Base-by-base conservation (phyloP, 2,888 invertebrate genomes). In the Drosophila greeni region DNA sequence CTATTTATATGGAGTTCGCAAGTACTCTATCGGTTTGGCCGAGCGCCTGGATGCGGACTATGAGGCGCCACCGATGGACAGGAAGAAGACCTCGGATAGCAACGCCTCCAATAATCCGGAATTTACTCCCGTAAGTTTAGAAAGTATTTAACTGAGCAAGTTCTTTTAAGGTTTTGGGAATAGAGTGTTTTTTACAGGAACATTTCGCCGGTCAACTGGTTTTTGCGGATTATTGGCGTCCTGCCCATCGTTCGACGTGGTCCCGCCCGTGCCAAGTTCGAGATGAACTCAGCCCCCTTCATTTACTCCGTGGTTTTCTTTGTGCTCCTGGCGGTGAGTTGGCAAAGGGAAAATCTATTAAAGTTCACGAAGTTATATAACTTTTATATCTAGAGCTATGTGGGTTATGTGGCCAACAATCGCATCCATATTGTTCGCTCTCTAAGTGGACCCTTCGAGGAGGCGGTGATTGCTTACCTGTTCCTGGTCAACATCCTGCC, bases 401-500 rank as follows among this genome's bases (percentile, higher is more conserved):
- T 93, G 16, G 86, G 90, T 0, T 94, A 92, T 76, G 90, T 93
- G 3, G 91, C 92, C 47, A 90, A 91, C 70, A 90, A 92, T 76
- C 92, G 92, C 69, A 91, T 93, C 1, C 90, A 91, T 75, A 91
- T 93, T 66, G 88, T 92, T 18, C 89, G 90, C 45, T 91, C 92
- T 0, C 88, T 92, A 1, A 93, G 92, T 82, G 93, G 93, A 0
- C 91, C 92, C 71, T 94, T 94, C 68, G 94, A 94, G 75, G 94
- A 94, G 86, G 93, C 93, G 1, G 94, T 94, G 0, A 94, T 94
- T 76, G 93, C 93, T 61, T 94, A 94, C 82, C 88, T 94, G 0
- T 94, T 94, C 75, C 91, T 93, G n/a, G 92, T 94, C 0, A 94
- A 94, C 83, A 89, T 94, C 65, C 89, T 94, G 64, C 94, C 94